Conservation (phyloP, 1,140 invertebrate genomes). For the Orius insidiosus region DNA sequence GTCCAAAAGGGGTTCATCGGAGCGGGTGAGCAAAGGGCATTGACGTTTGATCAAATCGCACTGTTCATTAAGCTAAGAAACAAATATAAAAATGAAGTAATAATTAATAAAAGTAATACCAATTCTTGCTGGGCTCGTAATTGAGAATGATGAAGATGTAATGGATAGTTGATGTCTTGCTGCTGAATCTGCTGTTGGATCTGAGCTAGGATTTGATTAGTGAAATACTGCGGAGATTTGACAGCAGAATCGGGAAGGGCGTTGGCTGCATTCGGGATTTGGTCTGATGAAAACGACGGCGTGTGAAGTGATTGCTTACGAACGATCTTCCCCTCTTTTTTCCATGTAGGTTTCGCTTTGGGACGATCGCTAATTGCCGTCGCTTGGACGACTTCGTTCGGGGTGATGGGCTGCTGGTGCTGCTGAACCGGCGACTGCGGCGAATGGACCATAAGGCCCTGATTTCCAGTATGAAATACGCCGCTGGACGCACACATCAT, state of each 20-base stretch:
- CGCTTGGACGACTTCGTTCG: constrained; percentile 34
- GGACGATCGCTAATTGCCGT: constrained; percentile 62
- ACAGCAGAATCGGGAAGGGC: background rate
- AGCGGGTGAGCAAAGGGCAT: constrained; percentile 22
- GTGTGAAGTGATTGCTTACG: constrained; percentile 28
- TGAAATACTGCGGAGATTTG: background rate
- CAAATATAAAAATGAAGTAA: too few species aligned
- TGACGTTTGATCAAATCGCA: constrained; percentile 12
- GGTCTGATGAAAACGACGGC: constrained; percentile 28
- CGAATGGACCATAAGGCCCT: constrained; percentile 16
- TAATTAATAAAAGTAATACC: background rate
- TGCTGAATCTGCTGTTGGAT: constrained; percentile 17
- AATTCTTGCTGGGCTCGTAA: constrained; percentile 1
- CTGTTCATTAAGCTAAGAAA: constrained; percentile 2
- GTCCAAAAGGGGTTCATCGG: constrained; percentile 27
- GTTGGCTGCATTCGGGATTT: constrained; percentile 24
- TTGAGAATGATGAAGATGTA: constrained; percentile 5
- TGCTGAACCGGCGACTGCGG: constrained; percentile 16
- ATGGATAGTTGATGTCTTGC: constrained; percentile 7
- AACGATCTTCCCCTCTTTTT: constrained; percentile 49
- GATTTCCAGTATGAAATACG: constrained; percentile 9
- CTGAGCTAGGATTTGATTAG: constrained; percentile 3
- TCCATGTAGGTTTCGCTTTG: constrained; percentile 58
- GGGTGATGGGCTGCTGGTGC: constrained; percentile 21
- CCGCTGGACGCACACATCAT: constrained; percentile 6